Conservation (phyloP, 2,113 vertebrate genomes). For the Crypturellus undulatus region DNA sequence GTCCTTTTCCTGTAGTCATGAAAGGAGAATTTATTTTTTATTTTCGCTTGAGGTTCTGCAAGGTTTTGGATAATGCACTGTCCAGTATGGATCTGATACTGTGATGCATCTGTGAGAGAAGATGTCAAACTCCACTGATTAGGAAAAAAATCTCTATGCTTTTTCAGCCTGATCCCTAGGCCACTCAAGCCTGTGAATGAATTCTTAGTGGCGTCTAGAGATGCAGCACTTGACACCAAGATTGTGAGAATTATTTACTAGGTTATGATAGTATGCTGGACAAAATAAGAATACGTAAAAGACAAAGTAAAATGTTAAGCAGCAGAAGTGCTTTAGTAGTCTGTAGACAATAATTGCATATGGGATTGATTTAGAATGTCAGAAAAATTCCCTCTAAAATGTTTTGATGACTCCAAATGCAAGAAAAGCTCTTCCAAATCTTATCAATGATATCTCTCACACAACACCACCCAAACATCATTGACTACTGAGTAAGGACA, state of each 20-base stretch:
- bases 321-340: background rate
- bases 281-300: background rate
- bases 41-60: background rate
- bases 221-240: background rate
- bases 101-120: background rate
- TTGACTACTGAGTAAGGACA: background rate
- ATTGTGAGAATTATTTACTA: background rate
- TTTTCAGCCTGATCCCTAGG: background rate
- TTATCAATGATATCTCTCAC: background rate
- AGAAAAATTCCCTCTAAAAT: background rate
- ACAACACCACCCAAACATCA: background rate
- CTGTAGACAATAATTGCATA: background rate
- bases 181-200: background rate
- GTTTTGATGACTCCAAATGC: background rate
- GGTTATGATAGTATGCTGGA: background rate
- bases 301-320: background rate
- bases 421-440: background rate
- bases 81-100: background rate
- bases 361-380: background rate
- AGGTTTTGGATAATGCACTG: background rate
- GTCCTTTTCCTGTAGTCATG: accelerated
- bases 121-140: background rate
- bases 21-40: background rate
- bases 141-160: background rate
- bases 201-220: background rate